Conservation (phyloP, 2,797 vertebrate genomes). For the Pangasius macronema region DNA sequence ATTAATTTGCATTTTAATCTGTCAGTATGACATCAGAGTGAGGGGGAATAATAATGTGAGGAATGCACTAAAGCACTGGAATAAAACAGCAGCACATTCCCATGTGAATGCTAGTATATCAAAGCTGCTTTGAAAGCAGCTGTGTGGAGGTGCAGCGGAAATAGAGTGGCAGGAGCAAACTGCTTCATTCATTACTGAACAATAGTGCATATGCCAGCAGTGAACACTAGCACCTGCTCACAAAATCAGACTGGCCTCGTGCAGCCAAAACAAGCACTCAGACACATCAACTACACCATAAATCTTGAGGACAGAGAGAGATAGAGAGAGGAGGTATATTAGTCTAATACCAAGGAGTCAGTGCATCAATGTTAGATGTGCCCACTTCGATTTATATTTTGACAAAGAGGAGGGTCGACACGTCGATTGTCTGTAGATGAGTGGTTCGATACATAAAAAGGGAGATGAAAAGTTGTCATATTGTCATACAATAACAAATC, state of each 20-base stretch:
- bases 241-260: constrained; percentile 33
- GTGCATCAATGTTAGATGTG: constrained; percentile 1
- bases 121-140: constrained; percentile 51
- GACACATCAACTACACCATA: constrained; percentile 43
- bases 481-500: background rate
- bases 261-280: constrained; percentile 40
- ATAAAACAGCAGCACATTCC: constrained; percentile 23
- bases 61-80: constrained; percentile 12
- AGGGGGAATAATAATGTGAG: background rate
- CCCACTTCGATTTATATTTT: no score
- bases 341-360: background rate
- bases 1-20: constrained; percentile 33
- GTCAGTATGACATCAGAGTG: constrained; percentile 3
- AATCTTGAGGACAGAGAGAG: constrained; percentile 24
- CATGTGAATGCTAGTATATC: constrained; percentile 46
- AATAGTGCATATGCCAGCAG: constrained; percentile 46
- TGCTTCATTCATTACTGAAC: constrained; percentile 52
- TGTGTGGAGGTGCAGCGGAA: constrained; percentile 44
- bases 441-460: no score
- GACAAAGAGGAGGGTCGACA: no score
- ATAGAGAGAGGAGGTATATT: constrained; percentile 12
- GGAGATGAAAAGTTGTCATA: background rate
- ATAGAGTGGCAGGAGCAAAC: constrained; percentile 52
- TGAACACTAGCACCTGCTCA: constrained; percentile 54
- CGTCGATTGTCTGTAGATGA: no score